Evolutionary conservation across 2,113 vertebrate species (phyloP).

Genomic region (Rhinichthys klamathensis): DNA sequence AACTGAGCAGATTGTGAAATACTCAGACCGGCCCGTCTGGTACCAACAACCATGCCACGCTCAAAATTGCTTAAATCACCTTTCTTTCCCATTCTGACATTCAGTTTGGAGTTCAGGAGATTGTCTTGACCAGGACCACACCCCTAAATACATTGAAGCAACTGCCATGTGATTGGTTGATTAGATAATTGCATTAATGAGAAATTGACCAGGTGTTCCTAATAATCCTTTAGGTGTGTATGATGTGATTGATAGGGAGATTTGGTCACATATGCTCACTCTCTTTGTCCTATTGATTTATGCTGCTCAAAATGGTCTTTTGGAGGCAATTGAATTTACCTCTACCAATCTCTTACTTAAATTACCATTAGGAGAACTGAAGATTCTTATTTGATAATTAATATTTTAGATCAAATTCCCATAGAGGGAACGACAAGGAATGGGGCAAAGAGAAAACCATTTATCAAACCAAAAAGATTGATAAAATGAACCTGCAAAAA

Average conservation of each 20-base stretch:
- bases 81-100: no score
- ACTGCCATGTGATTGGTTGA: no score
- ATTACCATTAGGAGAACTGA: conserved; percentile 18
- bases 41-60: no score
- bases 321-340: conserved; percentile 8
- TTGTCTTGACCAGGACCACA: no score
- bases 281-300: conserved; percentile 50
- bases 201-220: no score
- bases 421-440: neutral
- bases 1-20: no score
- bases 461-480: neutral
- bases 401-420: neutral
- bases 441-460: neutral
- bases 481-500: neutral
- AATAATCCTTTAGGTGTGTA: no score
- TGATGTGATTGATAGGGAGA: conserved; percentile 34
- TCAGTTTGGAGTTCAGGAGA: no score
- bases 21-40: no score
- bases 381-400: neutral
- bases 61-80: no score
- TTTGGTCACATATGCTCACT: conserved; percentile 31
- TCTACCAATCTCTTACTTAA: conserved; percentile 41
- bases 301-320: conserved; percentile 23
- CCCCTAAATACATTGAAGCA: no score
- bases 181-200: no score